These are phyloP conservation scores for Ctenomys sociabilis DNA, from an alignment of 2,113 vertebrate genomes.

Conservation along the genomic window DNA sequence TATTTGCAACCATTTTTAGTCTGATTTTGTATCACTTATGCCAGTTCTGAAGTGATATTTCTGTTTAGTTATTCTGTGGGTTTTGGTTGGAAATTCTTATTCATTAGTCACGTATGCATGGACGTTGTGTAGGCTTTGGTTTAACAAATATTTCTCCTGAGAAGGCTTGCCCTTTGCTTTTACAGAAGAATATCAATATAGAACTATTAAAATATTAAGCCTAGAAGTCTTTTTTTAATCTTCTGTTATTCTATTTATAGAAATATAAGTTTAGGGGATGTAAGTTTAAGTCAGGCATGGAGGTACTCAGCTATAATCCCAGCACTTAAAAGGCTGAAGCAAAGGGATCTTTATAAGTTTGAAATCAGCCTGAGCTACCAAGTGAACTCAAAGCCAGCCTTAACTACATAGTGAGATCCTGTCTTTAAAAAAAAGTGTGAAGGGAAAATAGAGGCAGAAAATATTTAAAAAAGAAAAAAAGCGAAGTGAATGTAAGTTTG, in stretches of 20 bases:
- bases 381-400: no score
- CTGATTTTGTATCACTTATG: background rate
- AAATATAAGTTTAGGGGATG: background rate
- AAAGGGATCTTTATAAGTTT: no score
- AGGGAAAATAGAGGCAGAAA: no score
- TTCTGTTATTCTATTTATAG: background rate
- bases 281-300: background rate
- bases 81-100: background rate
- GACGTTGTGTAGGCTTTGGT: background rate
- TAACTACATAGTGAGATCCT: no score
- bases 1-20: background rate
- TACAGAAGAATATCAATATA: background rate
- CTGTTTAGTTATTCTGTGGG: background rate
- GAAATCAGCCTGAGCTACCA: no score
- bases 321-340: no score
- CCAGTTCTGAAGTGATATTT: background rate
- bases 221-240: background rate
- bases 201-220: background rate
- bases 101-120: background rate
- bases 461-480: no score
- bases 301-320: no score
- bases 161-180: background rate
- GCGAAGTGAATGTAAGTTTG: no score
- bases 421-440: no score
- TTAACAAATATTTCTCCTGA: background rate